Evolutionary conservation across 2,888 invertebrate genomes (phyloP).

Genomic region (Apoderus coryli): DNA sequence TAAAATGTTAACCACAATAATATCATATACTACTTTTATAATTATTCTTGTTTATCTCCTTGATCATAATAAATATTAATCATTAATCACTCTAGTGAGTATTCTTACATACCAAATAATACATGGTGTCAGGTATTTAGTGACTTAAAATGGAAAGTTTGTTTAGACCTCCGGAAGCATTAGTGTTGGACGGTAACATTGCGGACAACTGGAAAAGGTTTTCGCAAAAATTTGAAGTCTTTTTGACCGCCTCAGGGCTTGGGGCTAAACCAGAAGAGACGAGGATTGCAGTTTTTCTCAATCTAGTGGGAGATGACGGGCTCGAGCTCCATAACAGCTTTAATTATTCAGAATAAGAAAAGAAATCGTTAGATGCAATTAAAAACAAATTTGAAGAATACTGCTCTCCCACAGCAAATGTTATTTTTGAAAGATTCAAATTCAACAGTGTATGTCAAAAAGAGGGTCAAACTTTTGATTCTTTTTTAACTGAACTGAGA

Average conservation of each 20-base stretch:
- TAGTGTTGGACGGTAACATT: constrained; percentile 11
- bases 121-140: too few species aligned
- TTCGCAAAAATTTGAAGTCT: constrained; percentile 13
- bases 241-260: constrained; percentile 11
- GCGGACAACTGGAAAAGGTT: constrained; percentile 13
- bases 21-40: too few species aligned
- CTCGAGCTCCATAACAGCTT: too few species aligned
- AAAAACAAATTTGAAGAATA: constrained; percentile 9
- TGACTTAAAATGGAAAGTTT: constrained; percentile 4
- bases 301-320: too few species aligned
- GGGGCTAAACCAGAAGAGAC: constrained; percentile 6
- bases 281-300: constrained; percentile 11
- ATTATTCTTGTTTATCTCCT: too few species aligned
- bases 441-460: constrained; percentile 19
- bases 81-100: too few species aligned
- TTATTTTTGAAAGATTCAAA: constrained; percentile 13
- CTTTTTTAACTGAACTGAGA: constrained; percentile 20
- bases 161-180: constrained; percentile 9
- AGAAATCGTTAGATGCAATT: constrained; percentile 6
- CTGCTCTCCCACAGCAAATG: constrained; percentile 12
- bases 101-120: too few species aligned
- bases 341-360: too few species aligned
- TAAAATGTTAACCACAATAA: too few species aligned
- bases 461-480: constrained; percentile 21
- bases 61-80: too few species aligned